These are phyloP conservation scores for Agelaius phoeniceus DNA, from an alignment of 2,113 vertebrate species.

Conservation along the genomic window DNA sequence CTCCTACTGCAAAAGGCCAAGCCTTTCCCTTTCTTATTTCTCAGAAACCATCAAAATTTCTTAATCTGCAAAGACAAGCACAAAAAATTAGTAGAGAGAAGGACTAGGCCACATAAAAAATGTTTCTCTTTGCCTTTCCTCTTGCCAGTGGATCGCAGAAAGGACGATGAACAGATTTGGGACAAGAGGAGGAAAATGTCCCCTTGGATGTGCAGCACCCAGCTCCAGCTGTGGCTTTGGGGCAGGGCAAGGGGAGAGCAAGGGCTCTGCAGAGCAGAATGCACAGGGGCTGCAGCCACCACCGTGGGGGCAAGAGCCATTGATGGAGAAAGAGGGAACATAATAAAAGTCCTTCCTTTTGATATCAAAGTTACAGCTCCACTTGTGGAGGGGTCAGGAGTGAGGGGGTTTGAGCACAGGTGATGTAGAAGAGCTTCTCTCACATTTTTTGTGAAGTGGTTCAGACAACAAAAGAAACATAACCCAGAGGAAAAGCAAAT, in stretches of 20 bases:
- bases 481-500: background rate
- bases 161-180: background rate
- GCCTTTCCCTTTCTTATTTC: background rate
- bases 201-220: background rate
- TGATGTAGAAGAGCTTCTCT: background rate
- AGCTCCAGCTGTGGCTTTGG: background rate
- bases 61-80: background rate
- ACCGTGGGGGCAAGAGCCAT: fast-evolving
- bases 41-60: background rate
- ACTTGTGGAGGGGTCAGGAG: background rate
- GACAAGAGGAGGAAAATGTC: background rate
- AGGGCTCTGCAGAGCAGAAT: background rate
- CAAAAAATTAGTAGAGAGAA: background rate
- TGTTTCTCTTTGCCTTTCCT: background rate
- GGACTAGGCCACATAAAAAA: background rate
- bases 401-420: background rate
- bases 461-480: background rate
- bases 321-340: background rate
- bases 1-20: background rate
- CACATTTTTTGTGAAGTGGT: background rate
- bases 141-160: background rate
- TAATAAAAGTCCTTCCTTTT: background rate
- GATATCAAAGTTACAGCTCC: background rate
- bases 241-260: background rate
- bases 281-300: background rate